Percentiles rank a stretch among this genome's conserved stretches.
These are phyloP conservation scores for Apocheima hispidaria DNA, from an alignment of 2,888 invertebrate species.

Conservation along the genomic window DNA sequence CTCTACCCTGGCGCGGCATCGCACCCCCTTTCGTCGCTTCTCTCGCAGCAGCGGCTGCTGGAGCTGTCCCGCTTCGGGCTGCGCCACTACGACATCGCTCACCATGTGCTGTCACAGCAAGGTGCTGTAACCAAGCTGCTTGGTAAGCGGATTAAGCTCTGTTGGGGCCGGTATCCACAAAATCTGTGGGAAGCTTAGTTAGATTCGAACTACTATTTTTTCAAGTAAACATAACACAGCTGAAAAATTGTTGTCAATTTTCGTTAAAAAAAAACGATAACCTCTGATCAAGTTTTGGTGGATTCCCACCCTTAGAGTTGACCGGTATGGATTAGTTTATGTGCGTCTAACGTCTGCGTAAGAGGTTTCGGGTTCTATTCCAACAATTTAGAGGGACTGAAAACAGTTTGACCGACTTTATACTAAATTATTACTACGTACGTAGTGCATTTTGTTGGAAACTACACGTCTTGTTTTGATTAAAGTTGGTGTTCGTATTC, in stretches of 20 bases:
- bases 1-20: constrained; percentile 80
- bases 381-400: background rate
- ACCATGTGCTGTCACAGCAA: constrained; percentile 96
- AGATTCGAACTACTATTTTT: background rate
- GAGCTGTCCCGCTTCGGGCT: constrained; percentile 93
- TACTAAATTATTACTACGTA: too few relatives aligned
- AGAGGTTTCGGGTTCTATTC: background rate
- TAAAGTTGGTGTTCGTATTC: too few relatives aligned
- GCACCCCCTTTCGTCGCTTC: constrained; percentile 89
- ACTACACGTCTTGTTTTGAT: too few relatives aligned
- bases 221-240: background rate
- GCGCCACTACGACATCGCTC: constrained; percentile 95
- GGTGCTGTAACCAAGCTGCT: constrained; percentile 96
- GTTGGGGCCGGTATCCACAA: background rate
- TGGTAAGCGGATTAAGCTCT: constrained; percentile 87
- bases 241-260: too few relatives aligned
- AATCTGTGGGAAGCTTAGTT: background rate
- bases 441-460: too few relatives aligned
- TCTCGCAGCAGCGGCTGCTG: constrained; percentile 92
- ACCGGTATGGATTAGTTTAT: background rate
- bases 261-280: too few relatives aligned
- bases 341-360: background rate
- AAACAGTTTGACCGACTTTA: too few relatives aligned
- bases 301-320: background rate
- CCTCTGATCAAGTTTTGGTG: background rate